Evolutionary conservation across 1,140 invertebrate species (phyloP).

Genomic region (Helicorthomorpha holstii): DNA sequence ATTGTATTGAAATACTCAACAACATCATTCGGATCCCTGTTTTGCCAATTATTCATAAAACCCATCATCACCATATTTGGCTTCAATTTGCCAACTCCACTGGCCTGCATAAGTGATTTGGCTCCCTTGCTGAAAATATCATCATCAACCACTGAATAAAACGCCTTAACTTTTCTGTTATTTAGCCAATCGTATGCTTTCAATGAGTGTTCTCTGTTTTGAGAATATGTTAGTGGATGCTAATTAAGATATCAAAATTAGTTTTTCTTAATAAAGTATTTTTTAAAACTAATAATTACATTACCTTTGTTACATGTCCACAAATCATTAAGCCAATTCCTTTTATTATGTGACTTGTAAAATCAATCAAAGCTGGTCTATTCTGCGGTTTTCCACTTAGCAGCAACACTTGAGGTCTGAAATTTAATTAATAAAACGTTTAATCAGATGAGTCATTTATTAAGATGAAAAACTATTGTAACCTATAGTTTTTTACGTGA

Average conservation of each 20-base stretch:
- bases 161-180: conserved; percentile 27
- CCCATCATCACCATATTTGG: conserved; percentile 75
- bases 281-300: too few relatives aligned
- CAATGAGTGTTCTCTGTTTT: not conserved
- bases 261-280: conserved; percentile 1
- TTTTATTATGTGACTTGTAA: conserved; percentile 34
- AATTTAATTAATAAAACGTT: not conserved
- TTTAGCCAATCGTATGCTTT: conserved; percentile 26
- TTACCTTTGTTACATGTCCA: conserved; percentile 33
- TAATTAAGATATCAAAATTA: not conserved
- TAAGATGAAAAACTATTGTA: too few relatives aligned
- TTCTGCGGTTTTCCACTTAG: conserved; percentile 32
- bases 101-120: conserved; percentile 37
- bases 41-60: conserved; percentile 28
- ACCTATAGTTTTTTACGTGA: conserved; percentile 43
- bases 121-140: conserved; percentile 45
- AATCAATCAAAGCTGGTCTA: conserved; percentile 35
- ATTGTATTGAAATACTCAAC: conserved; percentile 30
- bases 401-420: conserved; percentile 36
- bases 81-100: conserved; percentile 70
- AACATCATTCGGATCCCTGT: conserved; percentile 19
- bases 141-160: conserved; percentile 28
- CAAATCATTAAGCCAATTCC: conserved; percentile 35
- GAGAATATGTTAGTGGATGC: not conserved
- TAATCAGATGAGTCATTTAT: too few relatives aligned